Evolutionary conservation across 2,113 vertebrate species (phyloP).

Genomic region (Crotalus helleri): DNA sequence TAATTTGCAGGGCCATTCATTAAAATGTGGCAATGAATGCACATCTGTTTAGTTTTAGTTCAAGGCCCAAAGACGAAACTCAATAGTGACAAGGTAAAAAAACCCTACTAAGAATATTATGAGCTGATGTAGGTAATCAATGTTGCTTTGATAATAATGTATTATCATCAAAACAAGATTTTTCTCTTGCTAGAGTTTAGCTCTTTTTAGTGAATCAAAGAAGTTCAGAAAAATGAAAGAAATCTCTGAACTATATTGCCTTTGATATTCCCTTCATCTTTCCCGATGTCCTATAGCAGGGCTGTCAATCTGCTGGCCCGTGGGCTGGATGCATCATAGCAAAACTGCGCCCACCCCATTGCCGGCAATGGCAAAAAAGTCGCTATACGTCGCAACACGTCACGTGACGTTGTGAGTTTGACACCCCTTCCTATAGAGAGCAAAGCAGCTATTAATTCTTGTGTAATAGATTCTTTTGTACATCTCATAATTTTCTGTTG

Average conservation of each 20-base stretch:
- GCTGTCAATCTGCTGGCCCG: too few relatives aligned
- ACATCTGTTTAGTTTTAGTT: background rate
- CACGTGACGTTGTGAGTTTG: too few relatives aligned
- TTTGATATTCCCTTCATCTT: background rate
- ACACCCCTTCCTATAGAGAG: background rate
- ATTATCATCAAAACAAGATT: background rate
- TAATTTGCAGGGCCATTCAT: background rate
- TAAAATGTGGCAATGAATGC: background rate
- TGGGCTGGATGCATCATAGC: too few relatives aligned
- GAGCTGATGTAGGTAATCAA: constrained; percentile 11
- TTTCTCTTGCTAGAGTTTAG: background rate
- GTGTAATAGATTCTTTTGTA: background rate
- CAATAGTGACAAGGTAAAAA: background rate
- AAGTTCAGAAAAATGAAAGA: constrained; percentile 4
- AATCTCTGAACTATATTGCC: background rate
- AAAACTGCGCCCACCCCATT: too few relatives aligned
- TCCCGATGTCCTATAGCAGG: too few relatives aligned
- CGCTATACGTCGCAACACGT: too few relatives aligned
- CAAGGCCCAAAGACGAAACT: background rate
- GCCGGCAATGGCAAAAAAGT: too few relatives aligned
- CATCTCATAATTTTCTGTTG: background rate
- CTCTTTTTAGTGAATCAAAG: background rate
- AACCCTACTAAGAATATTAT: background rate
- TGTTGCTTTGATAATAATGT: background rate
- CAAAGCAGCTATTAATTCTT: background rate